Percentiles rank a stretch among this genome's conserved stretches.
Evolutionary conservation across 2,888 invertebrate genomes (phyloP).

Genomic region (Cremastinae sp.): DNA sequence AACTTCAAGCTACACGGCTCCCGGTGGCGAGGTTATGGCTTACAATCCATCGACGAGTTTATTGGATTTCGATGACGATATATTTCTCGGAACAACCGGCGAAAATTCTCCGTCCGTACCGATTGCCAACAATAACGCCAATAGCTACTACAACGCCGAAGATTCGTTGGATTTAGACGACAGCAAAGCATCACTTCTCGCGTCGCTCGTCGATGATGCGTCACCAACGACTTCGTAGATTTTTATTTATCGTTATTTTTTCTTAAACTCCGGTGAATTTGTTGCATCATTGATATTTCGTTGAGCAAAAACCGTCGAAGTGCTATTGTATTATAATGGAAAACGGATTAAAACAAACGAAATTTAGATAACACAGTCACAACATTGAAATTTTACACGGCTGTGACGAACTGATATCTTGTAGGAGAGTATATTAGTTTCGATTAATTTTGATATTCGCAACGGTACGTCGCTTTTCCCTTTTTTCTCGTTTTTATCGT

Average conservation of each 20-base stretch:
- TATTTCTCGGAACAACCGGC: conserved; percentile 68
- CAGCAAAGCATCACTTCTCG: conserved; percentile 71
- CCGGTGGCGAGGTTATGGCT: conserved; percentile 76
- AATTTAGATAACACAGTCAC: conserved; percentile 38
- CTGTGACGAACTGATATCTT: conserved; percentile 60
- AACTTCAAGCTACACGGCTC: conserved; percentile 33
- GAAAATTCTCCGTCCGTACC: conserved; percentile 64
- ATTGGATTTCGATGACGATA: conserved; percentile 75
- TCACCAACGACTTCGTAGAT: conserved; percentile 65
- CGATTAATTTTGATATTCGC: conserved; percentile 55
- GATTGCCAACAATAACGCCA: conserved; percentile 57
- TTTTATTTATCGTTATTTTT: conserved; percentile 37
- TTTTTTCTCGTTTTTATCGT: conserved; percentile 20
- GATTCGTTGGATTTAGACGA: conserved; percentile 71
- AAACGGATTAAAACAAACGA: conserved; percentile 12
- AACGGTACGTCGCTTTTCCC: conserved; percentile 28
- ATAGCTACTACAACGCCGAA: conserved; percentile 58
- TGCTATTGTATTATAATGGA: conserved; percentile 44
- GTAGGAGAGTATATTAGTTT: conserved; percentile 54
- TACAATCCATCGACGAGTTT: conserved; percentile 73
- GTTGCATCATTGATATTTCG: conserved; percentile 39
- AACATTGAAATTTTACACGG: conserved; percentile 51
- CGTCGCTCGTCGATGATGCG: conserved; percentile 66
- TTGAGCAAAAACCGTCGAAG: conserved; percentile 44
- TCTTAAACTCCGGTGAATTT: conserved; percentile 19